Conservation (phyloP, 2,797 vertebrate species). For the Sebastes alutus region DNA sequence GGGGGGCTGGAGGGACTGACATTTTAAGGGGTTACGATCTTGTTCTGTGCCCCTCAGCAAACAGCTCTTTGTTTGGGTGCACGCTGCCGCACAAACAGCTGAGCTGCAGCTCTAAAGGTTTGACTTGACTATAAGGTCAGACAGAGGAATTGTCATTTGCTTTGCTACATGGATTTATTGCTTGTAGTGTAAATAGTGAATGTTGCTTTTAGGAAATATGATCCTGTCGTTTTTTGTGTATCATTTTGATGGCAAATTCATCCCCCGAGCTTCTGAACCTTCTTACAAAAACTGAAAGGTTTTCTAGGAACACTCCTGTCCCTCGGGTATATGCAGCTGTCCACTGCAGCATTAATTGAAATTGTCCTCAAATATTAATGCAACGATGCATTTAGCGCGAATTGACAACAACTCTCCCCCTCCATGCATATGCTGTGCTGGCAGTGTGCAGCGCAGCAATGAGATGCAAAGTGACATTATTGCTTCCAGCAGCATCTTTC, state of each 20-base stretch:
- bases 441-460: slow-evolving; percentile 58
- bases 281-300: not conserved
- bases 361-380: slow-evolving; percentile 67
- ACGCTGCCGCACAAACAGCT: slow-evolving; percentile 25
- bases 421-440: slow-evolving; percentile 51
- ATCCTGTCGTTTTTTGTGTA: not conserved
- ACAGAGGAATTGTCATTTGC: not conserved
- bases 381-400: slow-evolving; percentile 55
- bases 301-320: not conserved
- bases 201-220: not conserved
- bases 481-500: slow-evolving; percentile 73
- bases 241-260: not conserved
- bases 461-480: slow-evolving; percentile 74
- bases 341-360: slow-evolving; percentile 35
- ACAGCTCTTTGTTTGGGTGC: slow-evolving; percentile 49
- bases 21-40: slow-evolving; percentile 64
- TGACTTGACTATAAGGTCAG: slow-evolving; percentile 16
- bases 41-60: slow-evolving; percentile 48
- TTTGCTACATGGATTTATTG: slow-evolving; percentile 4
- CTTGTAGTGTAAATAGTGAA: not conserved
- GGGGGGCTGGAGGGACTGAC: slow-evolving; percentile 39
- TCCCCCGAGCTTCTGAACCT: not conserved
- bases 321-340: not conserved
- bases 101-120: slow-evolving; percentile 21
- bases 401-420: slow-evolving; percentile 44